Percentiles rank a stretch among this genome's conserved stretches.
Evolutionary conservation across 2,113 vertebrate species (phyloP).

Genomic region (Bettongia penicillata): DNA sequence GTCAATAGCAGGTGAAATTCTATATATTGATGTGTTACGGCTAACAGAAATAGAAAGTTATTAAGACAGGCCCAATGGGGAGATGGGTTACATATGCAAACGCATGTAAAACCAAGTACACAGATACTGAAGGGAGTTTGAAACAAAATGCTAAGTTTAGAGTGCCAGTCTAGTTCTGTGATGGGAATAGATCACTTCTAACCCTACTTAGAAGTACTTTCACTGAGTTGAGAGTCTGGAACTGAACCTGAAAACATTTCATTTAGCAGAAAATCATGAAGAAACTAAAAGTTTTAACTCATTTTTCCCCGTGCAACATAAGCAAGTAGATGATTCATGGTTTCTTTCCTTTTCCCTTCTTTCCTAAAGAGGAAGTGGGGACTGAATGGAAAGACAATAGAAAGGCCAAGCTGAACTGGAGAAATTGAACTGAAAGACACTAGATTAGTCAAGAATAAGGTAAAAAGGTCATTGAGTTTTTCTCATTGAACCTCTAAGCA

Average conservation of each 20-base stretch:
- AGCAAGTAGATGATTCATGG: background rate
- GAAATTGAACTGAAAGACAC: background rate
- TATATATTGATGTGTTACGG: background rate
- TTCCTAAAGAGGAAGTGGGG: background rate
- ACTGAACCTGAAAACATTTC: background rate
- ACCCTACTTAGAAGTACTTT: background rate
- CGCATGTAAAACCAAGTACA: background rate
- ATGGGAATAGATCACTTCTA: background rate
- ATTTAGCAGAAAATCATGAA: background rate
- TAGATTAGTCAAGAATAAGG: background rate
- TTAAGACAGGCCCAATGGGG: background rate
- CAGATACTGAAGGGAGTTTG: background rate
- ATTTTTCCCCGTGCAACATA: background rate
- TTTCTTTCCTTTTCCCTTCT: background rate
- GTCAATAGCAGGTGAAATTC: background rate
- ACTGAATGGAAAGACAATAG: background rate
- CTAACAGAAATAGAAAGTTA: background rate
- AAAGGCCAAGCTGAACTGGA: background rate
- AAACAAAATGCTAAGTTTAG: background rate
- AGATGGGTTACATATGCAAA: background rate
- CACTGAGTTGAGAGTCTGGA: background rate
- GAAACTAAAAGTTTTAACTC: background rate
- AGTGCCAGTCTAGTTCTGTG: background rate
- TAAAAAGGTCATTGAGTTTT: background rate
- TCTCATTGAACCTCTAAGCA: background rate